These are phyloP conservation scores for Sminthurides aquaticus DNA, from an alignment of 2,888 invertebrate species.

Conservation along the genomic window DNA sequence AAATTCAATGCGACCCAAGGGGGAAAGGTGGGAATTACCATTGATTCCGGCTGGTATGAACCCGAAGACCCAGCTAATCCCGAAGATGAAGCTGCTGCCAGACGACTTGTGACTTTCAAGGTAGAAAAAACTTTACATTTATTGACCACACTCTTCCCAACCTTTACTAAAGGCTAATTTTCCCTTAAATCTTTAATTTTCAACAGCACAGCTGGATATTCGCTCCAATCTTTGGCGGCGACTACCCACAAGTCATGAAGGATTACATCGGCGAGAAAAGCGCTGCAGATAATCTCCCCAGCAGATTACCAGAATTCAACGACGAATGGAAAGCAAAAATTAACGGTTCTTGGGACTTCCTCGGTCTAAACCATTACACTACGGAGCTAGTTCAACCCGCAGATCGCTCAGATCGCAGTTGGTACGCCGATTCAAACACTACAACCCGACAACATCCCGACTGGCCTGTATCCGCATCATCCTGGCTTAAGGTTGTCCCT, in stretches of 20 bases:
- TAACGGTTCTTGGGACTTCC: not conserved
- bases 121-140: no score
- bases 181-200: no score
- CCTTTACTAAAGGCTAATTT: no score
- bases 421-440: slow-evolving; percentile 30
- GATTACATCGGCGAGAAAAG: slow-evolving; percentile 29
- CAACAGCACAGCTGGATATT: slow-evolving; percentile 37
- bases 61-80: slow-evolving; percentile 20
- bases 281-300: slow-evolving; percentile 27
- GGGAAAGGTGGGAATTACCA: slow-evolving; percentile 25
- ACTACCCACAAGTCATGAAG: slow-evolving; percentile 37
- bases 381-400: slow-evolving; percentile 32
- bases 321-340: slow-evolving; percentile 1
- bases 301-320: slow-evolving; percentile 35
- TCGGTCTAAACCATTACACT: slow-evolving; percentile 49
- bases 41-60: slow-evolving; percentile 29
- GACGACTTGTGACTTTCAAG: slow-evolving; percentile 27
- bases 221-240: slow-evolving; percentile 34
- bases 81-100: slow-evolving; percentile 25
- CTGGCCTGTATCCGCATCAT: slow-evolving; percentile 27
- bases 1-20: slow-evolving; percentile 13
- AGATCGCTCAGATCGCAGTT: slow-evolving; percentile 14
- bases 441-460: slow-evolving; percentile 26
- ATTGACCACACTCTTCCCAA: no score
- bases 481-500: slow-evolving; percentile 48